Evolutionary conservation across 2,113 vertebrate genomes (phyloP).

Genomic region (Regulus satrapa): DNA sequence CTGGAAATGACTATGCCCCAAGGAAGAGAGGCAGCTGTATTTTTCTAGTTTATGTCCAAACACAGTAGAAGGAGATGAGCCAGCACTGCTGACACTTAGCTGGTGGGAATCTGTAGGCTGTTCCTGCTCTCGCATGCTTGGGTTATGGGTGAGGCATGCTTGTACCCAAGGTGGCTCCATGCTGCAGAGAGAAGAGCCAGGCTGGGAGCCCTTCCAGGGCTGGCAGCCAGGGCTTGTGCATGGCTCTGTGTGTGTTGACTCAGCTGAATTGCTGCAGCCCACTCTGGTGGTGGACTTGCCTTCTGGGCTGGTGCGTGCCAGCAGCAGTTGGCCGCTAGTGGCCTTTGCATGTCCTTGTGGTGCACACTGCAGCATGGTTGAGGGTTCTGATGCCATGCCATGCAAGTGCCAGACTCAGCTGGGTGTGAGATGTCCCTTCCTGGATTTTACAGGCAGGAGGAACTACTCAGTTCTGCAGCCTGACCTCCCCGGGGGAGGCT

Average conservation of each 20-base stretch:
- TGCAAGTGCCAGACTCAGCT: accelerated
- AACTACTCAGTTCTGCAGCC: background rate
- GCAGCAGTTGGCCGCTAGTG: background rate
- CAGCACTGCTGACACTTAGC: background rate
- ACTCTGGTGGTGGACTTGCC: background rate
- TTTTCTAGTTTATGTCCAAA: background rate
- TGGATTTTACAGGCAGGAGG: background rate
- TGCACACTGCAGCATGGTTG: accelerated
- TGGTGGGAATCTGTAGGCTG: background rate
- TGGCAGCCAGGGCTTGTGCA: background rate
- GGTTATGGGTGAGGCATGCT: background rate
- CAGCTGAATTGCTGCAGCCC: background rate
- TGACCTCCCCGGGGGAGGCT: accelerated
- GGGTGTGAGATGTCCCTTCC: background rate
- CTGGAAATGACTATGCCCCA: background rate
- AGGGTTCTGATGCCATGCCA: accelerated
- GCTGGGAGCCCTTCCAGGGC: background rate
- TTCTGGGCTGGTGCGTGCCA: background rate
- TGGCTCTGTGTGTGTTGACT: accelerated
- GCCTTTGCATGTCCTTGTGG: background rate
- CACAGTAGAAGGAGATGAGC: background rate
- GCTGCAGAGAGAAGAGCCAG: background rate
- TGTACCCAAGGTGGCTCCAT: background rate
- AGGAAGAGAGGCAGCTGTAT: background rate
- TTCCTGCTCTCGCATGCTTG: background rate